A percentile compares a stretch with the other conserved stretches of the same genome.
phyloP scores from a whole-genome alignment of 2,888 invertebrate species.

The Polydrusus pterygomalis region DNA sequence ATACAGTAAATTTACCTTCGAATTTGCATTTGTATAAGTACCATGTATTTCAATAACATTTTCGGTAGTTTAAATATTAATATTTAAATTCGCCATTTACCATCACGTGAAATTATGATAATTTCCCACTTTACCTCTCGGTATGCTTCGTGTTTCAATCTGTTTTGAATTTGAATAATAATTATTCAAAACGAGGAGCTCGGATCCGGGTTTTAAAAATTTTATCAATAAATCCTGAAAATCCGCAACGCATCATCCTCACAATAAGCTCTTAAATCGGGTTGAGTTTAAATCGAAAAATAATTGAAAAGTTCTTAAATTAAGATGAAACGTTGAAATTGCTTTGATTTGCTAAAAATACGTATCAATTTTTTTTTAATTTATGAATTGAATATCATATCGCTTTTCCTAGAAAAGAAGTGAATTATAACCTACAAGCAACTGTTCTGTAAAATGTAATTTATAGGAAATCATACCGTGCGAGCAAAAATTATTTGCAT shows the following conservation, averaged over 20 bases:
- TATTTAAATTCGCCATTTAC: conserved; percentile 31
- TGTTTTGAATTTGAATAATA: conserved; percentile 38
- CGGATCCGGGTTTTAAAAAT: conserved; percentile 18
- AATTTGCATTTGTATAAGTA: conserved; percentile 7
- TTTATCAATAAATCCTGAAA: conserved; percentile 35
- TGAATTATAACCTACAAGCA: no score
- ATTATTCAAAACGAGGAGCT: conserved; percentile 31
- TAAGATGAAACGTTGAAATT: conserved; percentile 7
- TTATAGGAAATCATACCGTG: no score
- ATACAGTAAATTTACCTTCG: background rate
- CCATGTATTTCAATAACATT: conserved; percentile 19
- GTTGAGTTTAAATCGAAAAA: conserved; percentile 25
- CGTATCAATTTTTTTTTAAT: conserved; percentile 13
- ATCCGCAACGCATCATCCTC: conserved; percentile 33
- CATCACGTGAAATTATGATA: conserved; percentile 36
- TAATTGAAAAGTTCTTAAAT: conserved; percentile 34
- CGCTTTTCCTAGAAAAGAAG: no score
- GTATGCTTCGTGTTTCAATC: conserved; percentile 34
- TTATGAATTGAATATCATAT: background rate
- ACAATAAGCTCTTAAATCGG: conserved; percentile 28
- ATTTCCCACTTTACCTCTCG: conserved; percentile 32
- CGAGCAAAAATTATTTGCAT: no score
- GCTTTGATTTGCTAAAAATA: conserved; percentile 18
- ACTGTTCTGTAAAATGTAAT: no score
- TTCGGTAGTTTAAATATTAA: conserved; percentile 31